Evolutionary conservation across 2,113 vertebrate species (phyloP).

Genomic region (Centropus unirufus): DNA sequence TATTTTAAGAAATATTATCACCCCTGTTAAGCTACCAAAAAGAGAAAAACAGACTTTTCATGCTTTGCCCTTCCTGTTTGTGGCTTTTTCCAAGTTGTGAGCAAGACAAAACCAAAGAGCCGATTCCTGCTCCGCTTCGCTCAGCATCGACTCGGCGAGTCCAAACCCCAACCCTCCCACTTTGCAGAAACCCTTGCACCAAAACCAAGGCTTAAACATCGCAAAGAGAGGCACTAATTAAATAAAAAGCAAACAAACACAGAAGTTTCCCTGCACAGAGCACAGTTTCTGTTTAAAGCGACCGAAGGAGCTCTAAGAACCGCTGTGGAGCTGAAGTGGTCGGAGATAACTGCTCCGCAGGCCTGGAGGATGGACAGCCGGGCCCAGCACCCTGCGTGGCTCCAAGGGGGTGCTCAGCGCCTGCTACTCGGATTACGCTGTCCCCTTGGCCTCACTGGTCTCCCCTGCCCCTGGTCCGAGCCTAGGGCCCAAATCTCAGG

Average conservation of each 20-base stretch:
- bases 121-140: neutral
- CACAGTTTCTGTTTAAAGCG: neutral
- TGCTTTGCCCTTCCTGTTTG: conserved; percentile 11
- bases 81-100: neutral
- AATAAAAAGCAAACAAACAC: neutral
- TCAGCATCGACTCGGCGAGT: rapidly evolving
- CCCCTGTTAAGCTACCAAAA: neutral
- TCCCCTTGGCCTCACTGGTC: rapidly evolving
- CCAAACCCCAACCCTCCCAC: neutral
- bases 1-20: neutral
- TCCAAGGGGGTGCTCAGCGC: neutral
- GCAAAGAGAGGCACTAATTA: neutral
- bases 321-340: neutral
- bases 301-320: neutral
- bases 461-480: neutral
- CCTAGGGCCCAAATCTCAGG: neutral
- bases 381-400: rapidly evolving
- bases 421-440: rapidly evolving
- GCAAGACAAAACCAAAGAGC: neutral
- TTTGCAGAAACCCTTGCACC: rapidly evolving
- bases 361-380: neutral
- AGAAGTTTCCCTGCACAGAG: neutral
- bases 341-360: rapidly evolving
- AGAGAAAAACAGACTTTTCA: neutral
- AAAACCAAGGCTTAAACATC: neutral